Base-by-base conservation (phyloP, 2,888 invertebrate species). In the Tridacna crocea region DNA sequence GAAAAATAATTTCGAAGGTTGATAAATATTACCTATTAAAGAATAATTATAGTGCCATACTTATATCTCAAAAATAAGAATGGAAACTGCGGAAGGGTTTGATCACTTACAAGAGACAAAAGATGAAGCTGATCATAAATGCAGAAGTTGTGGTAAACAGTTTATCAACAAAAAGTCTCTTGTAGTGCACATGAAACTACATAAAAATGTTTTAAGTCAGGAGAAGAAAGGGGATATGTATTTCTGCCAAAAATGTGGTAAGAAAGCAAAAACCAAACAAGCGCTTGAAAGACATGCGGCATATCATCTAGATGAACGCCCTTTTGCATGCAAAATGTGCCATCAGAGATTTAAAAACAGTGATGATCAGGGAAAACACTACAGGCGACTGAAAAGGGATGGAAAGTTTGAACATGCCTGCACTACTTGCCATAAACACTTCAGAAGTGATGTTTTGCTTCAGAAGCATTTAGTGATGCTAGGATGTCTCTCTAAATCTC, bases 341-440 rank as follows among this genome's bases (percentile, higher is more conserved):
- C 72, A 72, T 8, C 84, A 84, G 65, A n/a, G 81, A 12, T 84
- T 84, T 58, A 84, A 84, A 58, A 84, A 84, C 26, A 79, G 81
- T 13, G 84, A 84, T 22, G 84, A 84, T 61, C 73, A 79, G 10
- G 84, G 84, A 15, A 84, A 84, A 48, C 84, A 84, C 65, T 84
- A 81, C n/a, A 76, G 84, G 3, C 61, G 84, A 13, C 70, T 84
- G 17, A 79, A 68, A 72, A 47, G 65, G 24, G 84, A 84, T 72
- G 79, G 81, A 17, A 84, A 84, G 58, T 81, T 75, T 47, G 55
- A 70, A 11, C 68, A 68, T 66, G 84, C 84, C 11, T 84, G 84
- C 19, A 60, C 61, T 11, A 70, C 76, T 6, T 84, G 84, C 65
- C 84, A 84, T 60, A 84, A 84, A 48, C 84, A 84, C 76, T 84